Conservation (phyloP, 2,113 vertebrate species). For the Gambusia holbrooki region DNA sequence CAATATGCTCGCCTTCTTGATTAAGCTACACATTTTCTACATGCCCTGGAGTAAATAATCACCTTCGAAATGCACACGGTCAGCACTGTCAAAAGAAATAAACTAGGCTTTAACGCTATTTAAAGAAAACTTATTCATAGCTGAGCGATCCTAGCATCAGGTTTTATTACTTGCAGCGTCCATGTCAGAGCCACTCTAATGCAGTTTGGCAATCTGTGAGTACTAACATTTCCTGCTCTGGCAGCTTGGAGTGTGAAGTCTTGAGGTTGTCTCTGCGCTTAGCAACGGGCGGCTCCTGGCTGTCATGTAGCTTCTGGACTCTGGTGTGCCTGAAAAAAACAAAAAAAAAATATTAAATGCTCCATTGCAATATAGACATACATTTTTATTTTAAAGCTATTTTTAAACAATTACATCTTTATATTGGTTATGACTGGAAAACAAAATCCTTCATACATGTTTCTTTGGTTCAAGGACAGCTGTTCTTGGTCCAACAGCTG, state of each 20-base stretch:
- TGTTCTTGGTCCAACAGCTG: slow-evolving; percentile 84
- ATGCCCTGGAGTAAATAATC: too few relatives aligned
- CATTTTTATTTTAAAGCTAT: not conserved
- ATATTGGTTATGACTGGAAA: not conserved
- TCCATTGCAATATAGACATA: not conserved
- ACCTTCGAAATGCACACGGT: too few relatives aligned
- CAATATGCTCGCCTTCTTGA: too few relatives aligned
- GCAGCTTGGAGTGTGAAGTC: slow-evolving; percentile 80
- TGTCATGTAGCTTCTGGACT: slow-evolving; percentile 85
- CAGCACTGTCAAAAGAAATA: not conserved
- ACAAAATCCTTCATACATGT: slow-evolving; percentile 73
- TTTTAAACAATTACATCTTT: not conserved
- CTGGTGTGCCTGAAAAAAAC: slow-evolving; percentile 78
- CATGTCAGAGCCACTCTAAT: not conserved
- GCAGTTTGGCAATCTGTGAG: slow-evolving; percentile 2
- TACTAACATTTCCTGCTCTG: slow-evolving; percentile 86
- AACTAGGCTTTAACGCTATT: slow-evolving; percentile 22
- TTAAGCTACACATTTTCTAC: too few relatives aligned
- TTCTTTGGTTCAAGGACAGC: slow-evolving; percentile 85
- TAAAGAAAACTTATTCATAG: slow-evolving; percentile 18
- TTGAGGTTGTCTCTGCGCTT: slow-evolving; percentile 81
- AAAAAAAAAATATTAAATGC: not conserved
- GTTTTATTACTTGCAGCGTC: too few relatives aligned
- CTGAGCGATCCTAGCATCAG: slow-evolving; percentile 13
- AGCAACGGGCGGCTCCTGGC: slow-evolving; percentile 77